Evolutionary conservation across 2,888 invertebrate species (phyloP), one percentile per base, ranked within the genome.

Genomic region (Erebia ligea): DNA sequence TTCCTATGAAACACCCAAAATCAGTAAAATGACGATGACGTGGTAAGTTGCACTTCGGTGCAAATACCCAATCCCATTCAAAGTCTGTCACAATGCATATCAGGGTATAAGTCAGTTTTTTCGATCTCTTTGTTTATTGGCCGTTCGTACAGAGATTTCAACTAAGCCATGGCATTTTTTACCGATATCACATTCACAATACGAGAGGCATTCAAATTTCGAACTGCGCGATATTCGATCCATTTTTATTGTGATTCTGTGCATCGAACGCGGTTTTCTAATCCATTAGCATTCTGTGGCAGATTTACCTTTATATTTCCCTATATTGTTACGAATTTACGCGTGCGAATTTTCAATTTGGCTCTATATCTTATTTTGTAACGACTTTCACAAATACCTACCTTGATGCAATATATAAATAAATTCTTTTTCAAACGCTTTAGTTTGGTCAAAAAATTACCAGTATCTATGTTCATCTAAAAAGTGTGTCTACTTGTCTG

Each of bases 41-140:
- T n/a, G 5, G 50, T 25, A 5, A 19, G 48, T 64, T 59, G 48
- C 64, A 59, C 9, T 45, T 50, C 48, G 25, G 56, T 66, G 52
- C 50, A 19, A 63, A 61, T 5, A 17, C 6, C n/a, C 45, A 13
- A 74, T 70, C 73, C 73, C 72, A 70, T 79, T 82, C 82, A 81
- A 80, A 77, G 77, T 79, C 79, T 85, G 86, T 84, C 87, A 83
- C 71, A 78, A 73, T 79, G 79, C 75, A 67, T 86, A 87, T 86
- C 87, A 80, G 83, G 79, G 75, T 75, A n/a, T n/a, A 75, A 77
- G 76, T 80, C 71, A 63, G 70, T 78, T 82, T 84, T 82, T 82
- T 80, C 50, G 25, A 74, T 62, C 75, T 76, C 78, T 82, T 85
- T 83, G 80, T 80, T 78, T 81, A 78, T 81, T 80, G 76, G 61